Base-by-base conservation (phyloP, 1,140 invertebrate genomes). In the Diorhabda sublineata region DNA sequence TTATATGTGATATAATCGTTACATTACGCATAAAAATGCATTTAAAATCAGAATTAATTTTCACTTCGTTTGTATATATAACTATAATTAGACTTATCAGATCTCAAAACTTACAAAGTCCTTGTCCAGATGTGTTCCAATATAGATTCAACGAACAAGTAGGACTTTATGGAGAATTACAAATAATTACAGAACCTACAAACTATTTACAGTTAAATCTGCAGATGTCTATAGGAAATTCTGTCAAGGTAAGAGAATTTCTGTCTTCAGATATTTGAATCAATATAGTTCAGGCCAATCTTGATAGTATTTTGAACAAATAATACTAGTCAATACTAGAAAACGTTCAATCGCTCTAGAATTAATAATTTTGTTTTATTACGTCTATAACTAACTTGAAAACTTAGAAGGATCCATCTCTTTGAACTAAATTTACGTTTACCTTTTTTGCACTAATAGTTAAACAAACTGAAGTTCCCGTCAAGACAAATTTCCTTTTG, bases 161-260 rank as follows among this genome's bases (percentile, higher is more conserved):
- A 2, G 45, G 70, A 9, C 64, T 77, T 7, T 74, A 75, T 52
- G 77, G 77, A n/a, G 56, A 68, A 47, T 64, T 79, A 9, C 59
- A 61, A 45, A 69, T 69, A 26, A 70, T 74, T 4, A 61, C 70
- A 8, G 57, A 45, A 44, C 56, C 72, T 6, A 45, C 61, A 11
- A 74, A 60, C 43, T 62, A 64, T 3, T 60, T 77, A 8, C 69
- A 72, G 41, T 64, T 79, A 45, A 69, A 75, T 57, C 65, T 79
- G 7, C 75, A 77, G 68, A 64, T 79, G 45, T 74, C 73, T 2
- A 71, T 79, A 41, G 76, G 73, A 42, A 79, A 79, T 61, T 57
- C 61, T 52, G 75, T 79, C 3, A 67, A 77, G 63, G 77, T 78
- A 73, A 73, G 71, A 52, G n/a, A 2, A 52, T 2, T n/a, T 52